Evolutionary conservation across 2,113 vertebrate genomes (phyloP).

Genomic region (Xerus inauris): DNA sequence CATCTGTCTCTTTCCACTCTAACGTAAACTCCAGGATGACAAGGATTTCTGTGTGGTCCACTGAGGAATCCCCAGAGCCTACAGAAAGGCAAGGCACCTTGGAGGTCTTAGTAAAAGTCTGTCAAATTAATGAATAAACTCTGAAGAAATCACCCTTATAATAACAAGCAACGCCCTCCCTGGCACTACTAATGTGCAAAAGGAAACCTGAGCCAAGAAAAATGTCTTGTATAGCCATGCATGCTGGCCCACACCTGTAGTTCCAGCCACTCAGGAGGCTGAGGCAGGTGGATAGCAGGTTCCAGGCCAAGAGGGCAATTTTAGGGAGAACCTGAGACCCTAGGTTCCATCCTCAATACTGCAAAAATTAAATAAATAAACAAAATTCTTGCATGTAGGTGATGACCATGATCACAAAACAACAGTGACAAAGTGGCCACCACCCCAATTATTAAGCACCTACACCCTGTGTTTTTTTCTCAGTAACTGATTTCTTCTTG

Average conservation of each 20-base stretch:
- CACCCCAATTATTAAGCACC: not conserved
- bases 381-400: too few species aligned
- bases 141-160: not conserved
- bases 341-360: too few species aligned
- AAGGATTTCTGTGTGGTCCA: not conserved
- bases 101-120: not conserved
- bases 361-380: too few species aligned
- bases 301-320: too few species aligned
- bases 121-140: not conserved
- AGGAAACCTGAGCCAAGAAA: slow-evolving; percentile 13
- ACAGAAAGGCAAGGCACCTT: not conserved
- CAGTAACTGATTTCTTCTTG: not conserved
- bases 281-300: too few species aligned
- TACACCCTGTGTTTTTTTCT: not conserved
- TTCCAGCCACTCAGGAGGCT: too few species aligned
- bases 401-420: not conserved
- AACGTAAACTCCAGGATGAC: not conserved
- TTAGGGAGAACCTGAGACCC: too few species aligned
- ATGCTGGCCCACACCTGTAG: too few species aligned
- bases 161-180: not conserved
- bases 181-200: not conserved
- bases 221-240: not conserved
- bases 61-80: not conserved
- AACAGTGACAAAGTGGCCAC: not conserved
- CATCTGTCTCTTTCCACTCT: not conserved